A percentile compares a stretch with the other conserved stretches of the same genome.
These are phyloP conservation scores for Pogonognathellus flavescens DNA, from an alignment of 1,140 invertebrate genomes.

Conservation along the genomic window DNA sequence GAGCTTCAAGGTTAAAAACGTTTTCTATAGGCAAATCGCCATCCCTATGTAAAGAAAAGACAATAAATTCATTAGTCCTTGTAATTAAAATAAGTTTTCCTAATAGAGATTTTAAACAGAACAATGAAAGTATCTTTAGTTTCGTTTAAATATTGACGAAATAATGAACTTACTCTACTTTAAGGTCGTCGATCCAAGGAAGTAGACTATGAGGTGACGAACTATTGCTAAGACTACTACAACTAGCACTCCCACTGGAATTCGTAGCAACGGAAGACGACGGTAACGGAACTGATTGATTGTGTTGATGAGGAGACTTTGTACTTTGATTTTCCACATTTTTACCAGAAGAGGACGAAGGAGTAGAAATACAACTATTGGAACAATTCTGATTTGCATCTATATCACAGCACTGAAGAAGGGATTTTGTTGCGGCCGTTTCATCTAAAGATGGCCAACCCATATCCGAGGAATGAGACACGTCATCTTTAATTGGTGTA, in stretches of 20 bases:
- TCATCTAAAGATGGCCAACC: slow-evolving; percentile 58
- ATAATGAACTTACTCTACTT: slow-evolving; percentile 50
- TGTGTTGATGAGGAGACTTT: slow-evolving; percentile 41
- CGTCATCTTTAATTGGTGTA: slow-evolving; percentile 41
- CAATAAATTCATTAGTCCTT: neutral
- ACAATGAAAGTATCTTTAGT: neutral
- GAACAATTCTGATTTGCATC: slow-evolving; percentile 31
- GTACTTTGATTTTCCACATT: slow-evolving; percentile 46
- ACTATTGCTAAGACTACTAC: slow-evolving; percentile 47
- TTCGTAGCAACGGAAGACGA: slow-evolving; percentile 32
- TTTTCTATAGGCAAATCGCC: slow-evolving; percentile 57
- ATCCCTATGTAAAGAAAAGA: neutral
- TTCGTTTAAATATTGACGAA: neutral
- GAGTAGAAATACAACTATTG: slow-evolving; percentile 29
- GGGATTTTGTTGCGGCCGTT: slow-evolving; percentile 58
- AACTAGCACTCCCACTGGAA: slow-evolving; percentile 49
- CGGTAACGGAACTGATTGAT: slow-evolving; percentile 22
- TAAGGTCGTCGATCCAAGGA: slow-evolving; percentile 52
- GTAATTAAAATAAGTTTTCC: neutral
- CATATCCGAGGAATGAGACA: neutral
- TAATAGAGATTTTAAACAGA: neutral
- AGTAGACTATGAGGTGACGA: slow-evolving; percentile 51
- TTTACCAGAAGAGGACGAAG: slow-evolving; percentile 29
- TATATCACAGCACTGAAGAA: slow-evolving; percentile 58
- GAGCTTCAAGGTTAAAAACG: slow-evolving; percentile 73